A percentile compares a stretch with the other conserved stretches of the same genome.
Evolutionary conservation across 2,797 vertebrate species (phyloP).

Genomic region (Sparidentex hasta): DNA sequence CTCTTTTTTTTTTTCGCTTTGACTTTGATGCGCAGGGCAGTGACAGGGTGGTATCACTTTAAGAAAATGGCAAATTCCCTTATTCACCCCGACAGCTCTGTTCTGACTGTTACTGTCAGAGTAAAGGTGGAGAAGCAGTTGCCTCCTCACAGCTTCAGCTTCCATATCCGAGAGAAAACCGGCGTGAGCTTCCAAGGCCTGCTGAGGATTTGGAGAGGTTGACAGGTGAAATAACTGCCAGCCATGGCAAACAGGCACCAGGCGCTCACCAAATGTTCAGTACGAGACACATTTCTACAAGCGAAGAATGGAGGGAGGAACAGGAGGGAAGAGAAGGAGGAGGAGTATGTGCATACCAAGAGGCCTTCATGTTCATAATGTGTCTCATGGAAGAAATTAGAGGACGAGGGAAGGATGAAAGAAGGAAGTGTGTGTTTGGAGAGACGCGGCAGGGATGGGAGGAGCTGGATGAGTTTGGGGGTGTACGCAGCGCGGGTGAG

Average conservation of each 20-base stretch:
- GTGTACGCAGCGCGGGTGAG: constrained; percentile 1
- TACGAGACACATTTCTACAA: constrained; percentile 51
- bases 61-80: constrained; percentile 34
- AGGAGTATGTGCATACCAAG: constrained; percentile 16
- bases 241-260: constrained; percentile 48
- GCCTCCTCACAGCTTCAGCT: constrained; percentile 18
- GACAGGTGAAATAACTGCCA: constrained; percentile 71
- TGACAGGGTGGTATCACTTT: constrained; percentile 30
- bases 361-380: constrained; percentile 43
- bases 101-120: constrained; percentile 45
- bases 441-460: constrained; percentile 3
- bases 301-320: constrained; percentile 42
- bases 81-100: constrained; percentile 37
- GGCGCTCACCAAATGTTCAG: constrained; percentile 69
- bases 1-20: constrained; percentile 28
- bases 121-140: constrained; percentile 6
- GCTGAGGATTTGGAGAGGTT: constrained; percentile 58
- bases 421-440: constrained; percentile 9
- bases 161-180: constrained; percentile 3
- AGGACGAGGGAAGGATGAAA: constrained; percentile 4
- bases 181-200: constrained; percentile 33
- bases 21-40: constrained; percentile 20
- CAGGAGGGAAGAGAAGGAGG: constrained; percentile 14
- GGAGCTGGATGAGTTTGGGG: constrained; percentile 11
- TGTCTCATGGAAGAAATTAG: constrained; percentile 20